Conservation (phyloP, 2,888 invertebrate species). For the Phortica okadai region DNA sequence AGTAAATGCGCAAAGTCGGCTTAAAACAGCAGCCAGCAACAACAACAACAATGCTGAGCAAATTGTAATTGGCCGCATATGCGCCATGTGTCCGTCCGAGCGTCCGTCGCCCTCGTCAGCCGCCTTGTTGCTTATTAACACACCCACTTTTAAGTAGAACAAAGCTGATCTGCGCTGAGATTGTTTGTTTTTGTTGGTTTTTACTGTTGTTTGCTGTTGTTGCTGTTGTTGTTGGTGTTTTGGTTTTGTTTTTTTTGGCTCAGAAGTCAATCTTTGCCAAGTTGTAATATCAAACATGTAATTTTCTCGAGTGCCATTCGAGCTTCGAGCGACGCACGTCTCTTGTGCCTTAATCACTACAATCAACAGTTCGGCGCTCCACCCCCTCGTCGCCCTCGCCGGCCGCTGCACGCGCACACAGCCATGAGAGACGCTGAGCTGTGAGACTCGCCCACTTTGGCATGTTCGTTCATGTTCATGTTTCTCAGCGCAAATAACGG, state of each 20-base stretch:
- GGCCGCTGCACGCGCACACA: neutral
- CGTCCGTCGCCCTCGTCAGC: too few species aligned
- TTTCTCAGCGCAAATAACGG: constrained; percentile 24
- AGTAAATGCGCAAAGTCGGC: constrained; percentile 67
- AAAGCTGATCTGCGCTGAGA: constrained; percentile 26
- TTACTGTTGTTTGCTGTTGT: neutral
- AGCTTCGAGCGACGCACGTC: constrained; percentile 43
- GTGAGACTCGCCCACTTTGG: constrained; percentile 12
- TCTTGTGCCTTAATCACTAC: constrained; percentile 64
- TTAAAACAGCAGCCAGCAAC: constrained; percentile 44
- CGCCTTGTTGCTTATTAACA: constrained; percentile 19
- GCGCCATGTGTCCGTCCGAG: neutral
- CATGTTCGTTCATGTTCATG: neutral
- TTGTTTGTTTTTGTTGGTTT: constrained; percentile 16
- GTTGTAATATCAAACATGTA: constrained; percentile 25
- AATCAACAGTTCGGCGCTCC: constrained; percentile 64
- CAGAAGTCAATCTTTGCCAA: constrained; percentile 47
- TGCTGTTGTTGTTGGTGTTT: neutral
- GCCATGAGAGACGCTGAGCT: neutral
- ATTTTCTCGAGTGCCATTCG: constrained; percentile 37
- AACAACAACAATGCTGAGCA: constrained; percentile 40
- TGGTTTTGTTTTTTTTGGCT: neutral
- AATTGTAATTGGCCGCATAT: constrained; percentile 45
- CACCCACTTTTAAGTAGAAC: constrained; percentile 3
- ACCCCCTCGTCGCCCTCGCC: neutral